phyloP scores from a whole-genome alignment of 2,113 vertebrate genomes.

The Stegostoma tigrinum region DNA sequence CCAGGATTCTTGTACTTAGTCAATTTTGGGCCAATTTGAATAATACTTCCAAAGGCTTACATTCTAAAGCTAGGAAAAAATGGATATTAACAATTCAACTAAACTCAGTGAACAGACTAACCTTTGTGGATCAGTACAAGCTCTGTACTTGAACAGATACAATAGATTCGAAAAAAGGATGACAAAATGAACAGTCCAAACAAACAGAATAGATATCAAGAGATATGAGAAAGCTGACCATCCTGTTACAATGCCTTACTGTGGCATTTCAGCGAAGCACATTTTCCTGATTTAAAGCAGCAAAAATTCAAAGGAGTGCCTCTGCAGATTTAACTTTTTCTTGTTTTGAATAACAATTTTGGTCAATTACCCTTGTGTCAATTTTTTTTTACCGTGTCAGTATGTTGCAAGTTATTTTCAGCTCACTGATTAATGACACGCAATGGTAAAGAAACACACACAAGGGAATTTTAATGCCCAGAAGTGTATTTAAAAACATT shows the following conservation, averaged over 20 bases:
- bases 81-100: not conserved
- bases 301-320: not conserved
- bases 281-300: not conserved
- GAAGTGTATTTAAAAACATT: not conserved
- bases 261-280: not conserved
- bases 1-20: too few relatives aligned
- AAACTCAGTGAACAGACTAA: not conserved
- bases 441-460: not conserved
- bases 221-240: not conserved
- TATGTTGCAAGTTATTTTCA: constrained; percentile 9
- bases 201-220: not conserved
- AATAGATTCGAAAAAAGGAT: not conserved
- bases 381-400: not conserved
- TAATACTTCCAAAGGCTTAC: not conserved
- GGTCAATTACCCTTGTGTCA: not conserved
- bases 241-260: too few relatives aligned
- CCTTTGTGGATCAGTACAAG: not conserved
- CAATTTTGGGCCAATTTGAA: not conserved
- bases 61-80: not conserved
- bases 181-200: not conserved
- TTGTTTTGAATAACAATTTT: not conserved
- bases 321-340: not conserved
- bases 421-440: not conserved
- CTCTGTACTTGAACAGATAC: not conserved
- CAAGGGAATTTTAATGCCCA: not conserved